Percentiles rank a stretch among this genome's conserved stretches.
Evolutionary conservation across 2,797 vertebrate species (phyloP).

Genomic region (Pachyuromys duprasi): DNA sequence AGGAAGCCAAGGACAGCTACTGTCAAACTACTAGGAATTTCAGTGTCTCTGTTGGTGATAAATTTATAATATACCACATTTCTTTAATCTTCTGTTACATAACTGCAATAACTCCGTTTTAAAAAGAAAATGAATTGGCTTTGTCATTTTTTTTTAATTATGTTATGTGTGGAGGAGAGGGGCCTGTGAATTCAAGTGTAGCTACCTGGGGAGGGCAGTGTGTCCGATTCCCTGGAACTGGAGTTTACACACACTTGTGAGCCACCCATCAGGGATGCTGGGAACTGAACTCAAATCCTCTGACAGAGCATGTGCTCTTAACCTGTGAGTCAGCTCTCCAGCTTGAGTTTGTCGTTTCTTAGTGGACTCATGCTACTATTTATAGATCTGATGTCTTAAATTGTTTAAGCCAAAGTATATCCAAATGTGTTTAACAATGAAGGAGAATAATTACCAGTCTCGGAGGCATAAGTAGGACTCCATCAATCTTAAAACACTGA

Average conservation of each 20-base stretch:
- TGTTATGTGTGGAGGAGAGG: neutral
- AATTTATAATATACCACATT: neutral
- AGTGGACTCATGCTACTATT: neutral
- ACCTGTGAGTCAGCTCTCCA: neutral
- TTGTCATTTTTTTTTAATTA: neutral
- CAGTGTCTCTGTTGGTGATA: neutral
- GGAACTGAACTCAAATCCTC: neutral
- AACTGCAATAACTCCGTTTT: neutral
- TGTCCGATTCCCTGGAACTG: neutral
- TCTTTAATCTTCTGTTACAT: neutral
- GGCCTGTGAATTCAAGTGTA: neutral
- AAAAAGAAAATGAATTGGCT: neutral
- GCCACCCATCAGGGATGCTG: neutral
- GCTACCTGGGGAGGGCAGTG: neutral
- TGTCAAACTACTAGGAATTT: neutral
- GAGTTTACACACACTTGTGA: neutral
- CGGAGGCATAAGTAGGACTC: no score
- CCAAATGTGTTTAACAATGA: neutral
- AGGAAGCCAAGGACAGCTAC: neutral
- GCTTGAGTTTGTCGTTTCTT: slow-evolving; percentile 16
- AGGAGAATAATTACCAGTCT: neutral
- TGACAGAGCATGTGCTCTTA: neutral
- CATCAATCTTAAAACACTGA: slow-evolving; percentile 23
- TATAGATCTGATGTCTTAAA: slow-evolving; percentile 11
- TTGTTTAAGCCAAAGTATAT: neutral